Base-by-base conservation (phyloP, 2,888 invertebrate genomes). In the Morpho helenor region DNA sequence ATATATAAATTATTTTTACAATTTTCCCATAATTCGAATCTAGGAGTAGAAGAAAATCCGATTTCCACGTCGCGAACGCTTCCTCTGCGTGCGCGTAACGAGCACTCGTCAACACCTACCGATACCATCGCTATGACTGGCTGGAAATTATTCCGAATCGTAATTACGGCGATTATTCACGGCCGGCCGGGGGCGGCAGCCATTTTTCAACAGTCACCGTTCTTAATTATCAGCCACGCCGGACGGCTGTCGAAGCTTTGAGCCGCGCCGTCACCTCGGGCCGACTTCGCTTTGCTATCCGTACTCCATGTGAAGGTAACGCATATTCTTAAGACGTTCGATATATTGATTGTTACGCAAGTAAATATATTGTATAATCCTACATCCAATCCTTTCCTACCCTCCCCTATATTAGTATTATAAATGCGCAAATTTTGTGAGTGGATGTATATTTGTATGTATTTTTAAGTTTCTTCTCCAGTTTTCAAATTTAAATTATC, bases 181-280 rank as follows among this genome's bases (percentile, higher is more conserved):
- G 90, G 90, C 86, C 85, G 87, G 88, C 89, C 88, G 87, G 89
- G 89, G 89, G 88, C 89, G 88, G 88, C 88, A 74, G 87, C 87
- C 87, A 89, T 90, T 90, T 90, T 90, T 89, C 89, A 89, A 89
- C 88, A 90, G 90, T 90, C 90, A 90, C 90, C 87, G 87, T 90
- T 90, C 90, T 90, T 90, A 90, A 90, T 89, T 90, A 90, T 89
- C 88, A 89, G 83, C 84, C 82, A 82, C 76, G 82, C 79, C 87
- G 89, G 89, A 88, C 87, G 89, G 76, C 89, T 88, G 89, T 89
- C 89, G 89, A 89, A 85, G 87, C 89, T 89, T 89, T 90, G 89
- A 89, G 87, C 73, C 81, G 83, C 77, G 85, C 89, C 89, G 89
- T 87, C 89, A 88, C 87, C 84, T 86, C 86, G 80, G 82, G 80